Evolutionary conservation across 2,113 vertebrate genomes (phyloP).

Genomic region (Danionella cerebrum): DNA sequence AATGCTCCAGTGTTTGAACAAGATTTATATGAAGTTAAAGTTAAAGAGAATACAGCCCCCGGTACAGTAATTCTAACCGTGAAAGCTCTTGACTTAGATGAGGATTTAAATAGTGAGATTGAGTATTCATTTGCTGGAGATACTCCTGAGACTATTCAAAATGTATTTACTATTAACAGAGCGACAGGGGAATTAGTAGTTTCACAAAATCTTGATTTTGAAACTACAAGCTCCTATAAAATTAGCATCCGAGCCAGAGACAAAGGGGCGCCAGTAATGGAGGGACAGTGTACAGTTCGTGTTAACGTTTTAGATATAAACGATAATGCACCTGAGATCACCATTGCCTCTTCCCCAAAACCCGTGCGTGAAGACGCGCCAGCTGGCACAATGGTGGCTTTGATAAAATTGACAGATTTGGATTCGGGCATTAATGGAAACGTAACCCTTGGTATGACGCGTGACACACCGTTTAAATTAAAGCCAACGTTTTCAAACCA

Average conservation of each 20-base stretch:
- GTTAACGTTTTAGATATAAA: slow-evolving; percentile 73
- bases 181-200: slow-evolving; percentile 67
- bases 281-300: slow-evolving; percentile 66
- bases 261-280: slow-evolving; percentile 64
- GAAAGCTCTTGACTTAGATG: slow-evolving; percentile 73
- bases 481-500: slow-evolving; percentile 75
- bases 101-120: slow-evolving; percentile 70
- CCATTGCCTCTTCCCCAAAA: slow-evolving; percentile 69
- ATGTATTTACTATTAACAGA: slow-evolving; percentile 66
- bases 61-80: slow-evolving; percentile 63
- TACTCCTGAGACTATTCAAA: slow-evolving; percentile 59
- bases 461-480: slow-evolving; percentile 70
- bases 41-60: slow-evolving; percentile 65
- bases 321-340: slow-evolving; percentile 74
- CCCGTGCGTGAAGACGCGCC: slow-evolving; percentile 69
- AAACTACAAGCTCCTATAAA: slow-evolving; percentile 63
- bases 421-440: slow-evolving; percentile 75
- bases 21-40: slow-evolving; percentile 57
- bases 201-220: slow-evolving; percentile 69
- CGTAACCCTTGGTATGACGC: slow-evolving; percentile 63
- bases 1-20: slow-evolving; percentile 72
- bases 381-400: slow-evolving; percentile 67
- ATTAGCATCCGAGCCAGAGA: slow-evolving; percentile 75
- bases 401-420: slow-evolving; percentile 71
- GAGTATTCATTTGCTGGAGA: slow-evolving; percentile 71